phyloP scores from a whole-genome alignment of 2,888 invertebrate species.

The Eupelmus urozonus region DNA sequence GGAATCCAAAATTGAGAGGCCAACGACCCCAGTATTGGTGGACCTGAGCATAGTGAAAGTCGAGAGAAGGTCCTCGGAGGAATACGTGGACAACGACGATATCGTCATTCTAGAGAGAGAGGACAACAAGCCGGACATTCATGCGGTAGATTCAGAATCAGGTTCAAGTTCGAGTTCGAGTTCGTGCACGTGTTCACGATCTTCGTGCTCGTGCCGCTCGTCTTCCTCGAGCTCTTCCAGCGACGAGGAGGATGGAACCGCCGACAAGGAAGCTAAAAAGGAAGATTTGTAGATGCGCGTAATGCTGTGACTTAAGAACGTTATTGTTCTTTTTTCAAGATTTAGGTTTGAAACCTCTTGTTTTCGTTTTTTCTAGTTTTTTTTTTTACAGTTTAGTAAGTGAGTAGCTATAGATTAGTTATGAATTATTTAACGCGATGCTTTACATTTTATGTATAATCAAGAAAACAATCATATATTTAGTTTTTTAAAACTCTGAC shows the following conservation, averaged over 20 bases:
- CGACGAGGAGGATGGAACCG: constrained; percentile 11
- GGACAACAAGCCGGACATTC: constrained; percentile 14
- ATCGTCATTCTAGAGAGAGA: neutral
- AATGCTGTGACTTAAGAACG: neutral
- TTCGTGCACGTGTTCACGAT: constrained; percentile 52
- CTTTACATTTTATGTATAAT: no score
- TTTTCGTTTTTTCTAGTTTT: no score
- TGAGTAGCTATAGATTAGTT: no score
- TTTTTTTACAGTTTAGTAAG: no score
- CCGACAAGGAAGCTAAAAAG: neutral
- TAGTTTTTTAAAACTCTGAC: no score
- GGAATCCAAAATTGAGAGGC: constrained; percentile 26
- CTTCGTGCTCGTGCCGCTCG: constrained; percentile 46
- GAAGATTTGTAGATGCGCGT: constrained; percentile 14
- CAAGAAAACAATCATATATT: no score
- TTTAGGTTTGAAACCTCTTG: no score
- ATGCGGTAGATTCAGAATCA: constrained; percentile 49
- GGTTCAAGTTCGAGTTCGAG: constrained; percentile 52
- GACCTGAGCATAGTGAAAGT: constrained; percentile 27
- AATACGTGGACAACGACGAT: neutral
- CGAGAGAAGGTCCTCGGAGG: constrained; percentile 15
- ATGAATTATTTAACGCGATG: no score
- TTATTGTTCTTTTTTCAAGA: neutral
- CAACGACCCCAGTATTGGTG: constrained; percentile 7
- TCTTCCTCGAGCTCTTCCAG: constrained; percentile 42